Evolutionary conservation across 2,888 invertebrate genomes (phyloP).

Genomic region (Hydriomena furcata): DNA sequence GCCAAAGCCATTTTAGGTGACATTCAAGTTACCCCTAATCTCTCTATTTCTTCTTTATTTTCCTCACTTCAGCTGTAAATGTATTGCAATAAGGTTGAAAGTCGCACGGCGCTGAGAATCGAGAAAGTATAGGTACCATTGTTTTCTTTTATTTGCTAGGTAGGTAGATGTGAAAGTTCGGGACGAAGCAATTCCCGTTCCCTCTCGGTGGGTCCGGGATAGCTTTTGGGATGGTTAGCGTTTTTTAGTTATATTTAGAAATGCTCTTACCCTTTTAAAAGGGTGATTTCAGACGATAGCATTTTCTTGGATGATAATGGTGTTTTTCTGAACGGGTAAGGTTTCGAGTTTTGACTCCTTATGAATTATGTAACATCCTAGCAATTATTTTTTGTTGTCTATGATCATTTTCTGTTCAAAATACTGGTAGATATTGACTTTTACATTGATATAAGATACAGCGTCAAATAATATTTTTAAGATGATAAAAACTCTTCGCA

Average conservation of each 20-base stretch:
- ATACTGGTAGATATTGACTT: too few species aligned
- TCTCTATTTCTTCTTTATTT: slow-evolving; percentile 18
- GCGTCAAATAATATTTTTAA: too few species aligned
- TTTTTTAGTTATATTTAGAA: slow-evolving; percentile 31
- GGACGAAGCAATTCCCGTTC: slow-evolving; percentile 36
- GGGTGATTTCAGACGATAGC: slow-evolving; percentile 23
- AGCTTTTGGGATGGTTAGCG: slow-evolving; percentile 27
- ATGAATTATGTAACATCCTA: too few species aligned
- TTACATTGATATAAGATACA: too few species aligned
- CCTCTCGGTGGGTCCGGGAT: slow-evolving; percentile 28
- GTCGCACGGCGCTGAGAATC: background rate
- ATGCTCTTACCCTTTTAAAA: slow-evolving; percentile 30
- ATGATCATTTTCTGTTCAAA: too few species aligned
- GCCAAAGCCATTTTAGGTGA: slow-evolving; percentile 22
- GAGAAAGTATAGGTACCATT: slow-evolving; percentile 29
- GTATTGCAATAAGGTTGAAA: slow-evolving; percentile 7
- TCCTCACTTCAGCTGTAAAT: background rate
- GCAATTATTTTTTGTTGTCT: too few species aligned
- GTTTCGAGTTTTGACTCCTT: too few species aligned
- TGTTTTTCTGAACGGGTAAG: slow-evolving; percentile 9
- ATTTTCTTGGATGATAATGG: slow-evolving; percentile 17
- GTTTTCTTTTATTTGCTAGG: slow-evolving; percentile 38
- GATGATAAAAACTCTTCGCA: too few species aligned
- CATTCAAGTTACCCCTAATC: slow-evolving; percentile 27
- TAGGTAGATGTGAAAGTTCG: slow-evolving; percentile 39